These are phyloP conservation scores for Papilio glaucus DNA, from an alignment of 1,140 invertebrate species.

Conservation along the genomic window DNA sequence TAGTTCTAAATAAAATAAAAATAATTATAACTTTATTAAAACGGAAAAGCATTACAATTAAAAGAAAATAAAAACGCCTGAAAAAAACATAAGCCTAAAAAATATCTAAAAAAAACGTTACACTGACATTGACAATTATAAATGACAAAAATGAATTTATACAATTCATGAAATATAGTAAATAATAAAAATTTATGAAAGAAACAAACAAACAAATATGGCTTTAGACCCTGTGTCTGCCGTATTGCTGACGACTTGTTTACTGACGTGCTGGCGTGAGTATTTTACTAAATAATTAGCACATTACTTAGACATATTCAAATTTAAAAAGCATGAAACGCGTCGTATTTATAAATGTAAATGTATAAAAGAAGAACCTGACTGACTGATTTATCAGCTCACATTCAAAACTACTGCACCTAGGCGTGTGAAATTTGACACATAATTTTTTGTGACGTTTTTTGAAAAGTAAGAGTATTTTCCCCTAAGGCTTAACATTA, in stretches of 20 bases:
- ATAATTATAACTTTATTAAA: not conserved
- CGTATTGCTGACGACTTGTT: conserved; percentile 60
- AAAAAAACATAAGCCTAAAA: not conserved
- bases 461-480: too few relatives aligned
- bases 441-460: too few relatives aligned
- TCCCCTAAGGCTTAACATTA: too few relatives aligned
- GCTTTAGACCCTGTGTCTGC: conserved; percentile 58
- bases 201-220: conserved; percentile 42
- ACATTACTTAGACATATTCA: conserved; percentile 6
- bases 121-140: not conserved
- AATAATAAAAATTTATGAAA: conserved; percentile 37
- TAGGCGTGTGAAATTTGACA: too few relatives aligned
- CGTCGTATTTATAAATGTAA: not conserved
- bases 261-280: conserved; percentile 68
- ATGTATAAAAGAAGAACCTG: not conserved
- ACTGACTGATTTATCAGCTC: too few relatives aligned
- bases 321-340: not conserved
- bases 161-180: conserved; percentile 16
- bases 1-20: too few relatives aligned
- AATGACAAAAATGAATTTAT: conserved; percentile 16
- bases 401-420: too few relatives aligned
- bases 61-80: not conserved
- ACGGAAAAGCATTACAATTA: not conserved
- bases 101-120: not conserved
- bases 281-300: conserved; percentile 29